Base-by-base conservation (phyloP, 2,888 invertebrate genomes). In the Metalampra italica region DNA sequence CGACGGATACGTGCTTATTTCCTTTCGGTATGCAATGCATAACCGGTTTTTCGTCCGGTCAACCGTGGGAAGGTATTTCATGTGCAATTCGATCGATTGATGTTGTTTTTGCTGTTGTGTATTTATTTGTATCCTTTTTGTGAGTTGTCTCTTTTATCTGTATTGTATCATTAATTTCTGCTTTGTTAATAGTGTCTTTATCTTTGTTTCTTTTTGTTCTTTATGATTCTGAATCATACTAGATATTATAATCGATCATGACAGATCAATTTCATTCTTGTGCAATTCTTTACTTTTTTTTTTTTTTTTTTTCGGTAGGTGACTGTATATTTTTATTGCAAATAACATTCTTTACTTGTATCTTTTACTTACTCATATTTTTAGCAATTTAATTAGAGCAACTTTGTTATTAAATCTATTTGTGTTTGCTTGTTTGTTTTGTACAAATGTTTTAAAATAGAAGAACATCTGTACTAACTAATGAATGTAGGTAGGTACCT, bases 21-120 rank as follows among this genome's bases (percentile, higher is more conserved):
- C 75, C 79, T 82, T 82, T 82, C 60, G 79, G 79, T 76, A 81
- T 82, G 82, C 78, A 81, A 75, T 63, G 56, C 45, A 56, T 63
- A 78, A 86, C 86, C 78, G 70, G 87, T 85, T 86, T 80, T 74
- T 76, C 75, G 80, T 82, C 78, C 82, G 82, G 75, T 71, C 70
- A 64, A 71, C 74, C 85, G 87, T 87, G 87, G 83, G 87, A 87
- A 86, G 81, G 76, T 61, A 79, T 78, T 75, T 66, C 61, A 68
- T 68, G 81, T 75, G 82, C 66, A 62, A 68, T 70, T 39, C 50
- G 42, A 50, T 52, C 69, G 66, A 71, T 70, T 29, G 29, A 9
- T 42, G 15, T 29, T 7, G 13, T 9, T 41, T 51, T 49, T 38
- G 45, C 15, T 7, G 30, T 3, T 42, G 29, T 42, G 29, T 37